Evolutionary conservation across 2,113 vertebrate genomes (phyloP).

Genomic region (Oryzias woworae): DNA sequence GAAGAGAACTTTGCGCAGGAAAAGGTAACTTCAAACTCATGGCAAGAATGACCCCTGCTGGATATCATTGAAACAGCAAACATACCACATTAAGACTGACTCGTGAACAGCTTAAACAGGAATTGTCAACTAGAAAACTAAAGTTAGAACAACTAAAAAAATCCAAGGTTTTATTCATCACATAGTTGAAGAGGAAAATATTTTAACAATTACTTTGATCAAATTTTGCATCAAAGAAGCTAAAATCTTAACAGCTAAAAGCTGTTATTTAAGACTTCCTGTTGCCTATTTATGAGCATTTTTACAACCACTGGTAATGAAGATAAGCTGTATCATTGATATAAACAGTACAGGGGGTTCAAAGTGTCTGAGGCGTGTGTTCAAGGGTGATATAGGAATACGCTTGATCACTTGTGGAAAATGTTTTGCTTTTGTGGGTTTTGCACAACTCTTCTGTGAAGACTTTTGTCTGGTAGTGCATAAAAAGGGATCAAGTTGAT

Average conservation of each 20-base stretch:
- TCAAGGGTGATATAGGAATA: too few relatives aligned
- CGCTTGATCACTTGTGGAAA: too few relatives aligned
- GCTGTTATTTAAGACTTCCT: constrained; percentile 1
- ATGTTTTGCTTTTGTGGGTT: too few relatives aligned
- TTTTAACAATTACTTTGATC: not conserved
- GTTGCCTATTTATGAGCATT: constrained; percentile 4
- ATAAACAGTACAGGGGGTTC: constrained; percentile 6
- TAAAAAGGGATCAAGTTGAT: too few relatives aligned
- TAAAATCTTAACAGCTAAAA: not conserved
- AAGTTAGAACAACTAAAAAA: too few relatives aligned
- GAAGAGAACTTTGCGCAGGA: too few relatives aligned
- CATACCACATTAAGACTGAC: not conserved
- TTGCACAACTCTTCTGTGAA: too few relatives aligned
- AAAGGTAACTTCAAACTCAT: constrained; percentile 16
- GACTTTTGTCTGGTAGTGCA: too few relatives aligned
- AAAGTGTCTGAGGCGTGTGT: not conserved
- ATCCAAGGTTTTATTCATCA: too few relatives aligned
- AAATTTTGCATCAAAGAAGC: not conserved
- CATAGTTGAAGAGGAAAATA: too few relatives aligned
- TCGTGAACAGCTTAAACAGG: too few relatives aligned
- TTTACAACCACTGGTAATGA: constrained; percentile 16
- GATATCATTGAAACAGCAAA: constrained; percentile 5
- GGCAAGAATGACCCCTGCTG: constrained; percentile 39
- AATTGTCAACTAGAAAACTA: too few relatives aligned
- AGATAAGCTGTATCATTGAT: constrained; percentile 27